Conservation (phyloP, 2,888 invertebrate species). For the Rhynchonema sp. region DNA sequence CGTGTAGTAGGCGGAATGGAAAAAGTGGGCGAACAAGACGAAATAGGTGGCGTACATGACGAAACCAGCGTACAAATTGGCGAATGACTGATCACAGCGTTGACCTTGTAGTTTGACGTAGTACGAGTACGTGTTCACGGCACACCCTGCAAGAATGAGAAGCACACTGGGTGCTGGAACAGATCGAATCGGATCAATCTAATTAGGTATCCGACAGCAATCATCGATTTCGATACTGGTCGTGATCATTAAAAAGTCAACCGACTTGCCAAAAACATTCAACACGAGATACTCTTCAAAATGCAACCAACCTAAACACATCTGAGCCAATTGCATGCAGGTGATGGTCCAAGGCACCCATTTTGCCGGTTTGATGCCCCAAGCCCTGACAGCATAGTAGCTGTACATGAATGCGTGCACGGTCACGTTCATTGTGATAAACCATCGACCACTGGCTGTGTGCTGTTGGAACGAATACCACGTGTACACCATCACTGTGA, state of each 20-base stretch:
- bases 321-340: too few relatives aligned
- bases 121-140: slow-evolving; percentile 35
- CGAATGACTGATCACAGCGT: slow-evolving; percentile 31
- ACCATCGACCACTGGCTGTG: slow-evolving; percentile 28
- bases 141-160: slow-evolving; percentile 84
- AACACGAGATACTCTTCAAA: too few relatives aligned
- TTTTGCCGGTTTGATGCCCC: slow-evolving; percentile 54
- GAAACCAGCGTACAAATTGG: slow-evolving; percentile 30
- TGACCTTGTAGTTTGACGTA: slow-evolving; percentile 20
- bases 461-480: slow-evolving; percentile 24
- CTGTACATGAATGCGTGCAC: slow-evolving; percentile 76
- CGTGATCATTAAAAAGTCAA: too few relatives aligned
- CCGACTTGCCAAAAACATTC: too few relatives aligned
- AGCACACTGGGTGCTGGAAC: too few relatives aligned
- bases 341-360: slow-evolving; percentile 39
- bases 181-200: too few relatives aligned
- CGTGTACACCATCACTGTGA: too few relatives aligned
- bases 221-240: too few relatives aligned
- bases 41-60: slow-evolving; percentile 29
- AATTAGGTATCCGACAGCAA: too few relatives aligned
- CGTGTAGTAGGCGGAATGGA: slow-evolving; percentile 27
- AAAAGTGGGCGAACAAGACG: slow-evolving; percentile 18
- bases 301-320: too few relatives aligned
- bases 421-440: slow-evolving; percentile 41
- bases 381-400: slow-evolving; percentile 51